Evolutionary conservation across 1,140 invertebrate species (phyloP).

Genomic region (Helicoverpa armigera): DNA sequence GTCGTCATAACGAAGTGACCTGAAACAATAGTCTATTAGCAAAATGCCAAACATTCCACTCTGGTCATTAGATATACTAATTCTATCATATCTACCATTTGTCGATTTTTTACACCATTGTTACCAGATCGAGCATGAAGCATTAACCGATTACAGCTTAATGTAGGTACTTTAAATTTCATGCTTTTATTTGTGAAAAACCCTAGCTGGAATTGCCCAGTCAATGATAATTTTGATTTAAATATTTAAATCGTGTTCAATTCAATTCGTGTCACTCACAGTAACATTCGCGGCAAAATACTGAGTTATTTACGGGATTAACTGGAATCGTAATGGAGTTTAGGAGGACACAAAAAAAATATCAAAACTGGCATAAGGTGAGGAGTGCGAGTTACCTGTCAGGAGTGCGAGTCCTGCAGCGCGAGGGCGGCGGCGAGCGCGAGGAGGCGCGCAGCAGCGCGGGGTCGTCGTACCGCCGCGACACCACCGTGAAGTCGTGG

Average conservation of each 20-base stretch:
- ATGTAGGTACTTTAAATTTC: too few species aligned
- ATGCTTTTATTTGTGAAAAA: too few species aligned
- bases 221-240: too few species aligned
- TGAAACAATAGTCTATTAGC: constrained; percentile 51
- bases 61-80: too few species aligned
- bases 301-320: too few species aligned
- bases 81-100: too few species aligned
- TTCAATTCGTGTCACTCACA: neutral
- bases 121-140: too few species aligned
- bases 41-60: neutral
- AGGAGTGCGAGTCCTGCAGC: constrained; percentile 86
- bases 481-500: constrained; percentile 92
- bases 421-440: constrained; percentile 84
- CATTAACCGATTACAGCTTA: too few species aligned
- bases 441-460: constrained; percentile 86
- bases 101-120: too few species aligned
- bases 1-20: constrained; percentile 88
- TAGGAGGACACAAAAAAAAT: too few species aligned
- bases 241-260: too few species aligned
- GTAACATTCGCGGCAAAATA: neutral
- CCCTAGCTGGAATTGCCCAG: neutral
- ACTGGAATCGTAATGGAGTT: constrained; percentile 37
- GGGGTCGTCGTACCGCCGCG: constrained; percentile 90
- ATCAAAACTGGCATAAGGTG: too few species aligned
- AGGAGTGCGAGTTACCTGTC: constrained; percentile 70